These are phyloP conservation scores for Mamestra brassicae DNA, from an alignment of 2,888 invertebrate genomes.

Conservation along the genomic window DNA sequence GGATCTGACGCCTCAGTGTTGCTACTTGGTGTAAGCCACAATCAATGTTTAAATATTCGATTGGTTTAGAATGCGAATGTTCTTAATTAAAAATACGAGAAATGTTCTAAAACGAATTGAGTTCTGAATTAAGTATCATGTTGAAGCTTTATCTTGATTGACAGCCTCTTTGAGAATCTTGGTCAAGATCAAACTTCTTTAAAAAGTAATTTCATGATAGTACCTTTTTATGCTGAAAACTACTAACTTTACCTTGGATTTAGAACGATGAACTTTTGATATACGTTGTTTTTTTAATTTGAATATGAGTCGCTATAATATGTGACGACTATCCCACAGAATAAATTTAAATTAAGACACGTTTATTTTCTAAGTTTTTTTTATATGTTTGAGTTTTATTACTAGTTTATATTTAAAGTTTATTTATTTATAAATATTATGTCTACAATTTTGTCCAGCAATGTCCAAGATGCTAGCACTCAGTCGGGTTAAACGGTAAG, in stretches of 20 bases:
- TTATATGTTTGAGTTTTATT: conserved; percentile 29
- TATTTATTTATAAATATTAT: conserved; percentile 20
- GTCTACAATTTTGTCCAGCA: conserved; percentile 58
- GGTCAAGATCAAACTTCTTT: conserved; percentile 16
- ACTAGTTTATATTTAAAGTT: conserved; percentile 13
- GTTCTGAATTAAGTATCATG: not conserved
- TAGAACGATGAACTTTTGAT: not conserved
- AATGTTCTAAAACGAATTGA: not conserved
- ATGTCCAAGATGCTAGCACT: conserved; percentile 60
- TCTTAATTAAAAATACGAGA: not conserved
- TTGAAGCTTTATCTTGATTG: conserved; percentile 13
- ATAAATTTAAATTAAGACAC: conserved; percentile 18
- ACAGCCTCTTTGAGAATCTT: not conserved
- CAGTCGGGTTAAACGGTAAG: conserved; percentile 54
- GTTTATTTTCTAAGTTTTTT: conserved; percentile 15
- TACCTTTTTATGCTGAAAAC: not conserved
- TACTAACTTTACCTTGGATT: not conserved
- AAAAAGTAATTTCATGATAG: not conserved
- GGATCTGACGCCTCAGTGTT: no score
- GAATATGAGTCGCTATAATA: not conserved
- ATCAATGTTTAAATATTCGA: no score
- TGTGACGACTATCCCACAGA: not conserved
- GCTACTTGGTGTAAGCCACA: no score
- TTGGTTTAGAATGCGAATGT: no score
- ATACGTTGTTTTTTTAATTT: not conserved